Percentiles rank a stretch among this genome's conserved stretches.
phyloP scores from a whole-genome alignment of 1,140 invertebrate species.

The Pararge aegeria region DNA sequence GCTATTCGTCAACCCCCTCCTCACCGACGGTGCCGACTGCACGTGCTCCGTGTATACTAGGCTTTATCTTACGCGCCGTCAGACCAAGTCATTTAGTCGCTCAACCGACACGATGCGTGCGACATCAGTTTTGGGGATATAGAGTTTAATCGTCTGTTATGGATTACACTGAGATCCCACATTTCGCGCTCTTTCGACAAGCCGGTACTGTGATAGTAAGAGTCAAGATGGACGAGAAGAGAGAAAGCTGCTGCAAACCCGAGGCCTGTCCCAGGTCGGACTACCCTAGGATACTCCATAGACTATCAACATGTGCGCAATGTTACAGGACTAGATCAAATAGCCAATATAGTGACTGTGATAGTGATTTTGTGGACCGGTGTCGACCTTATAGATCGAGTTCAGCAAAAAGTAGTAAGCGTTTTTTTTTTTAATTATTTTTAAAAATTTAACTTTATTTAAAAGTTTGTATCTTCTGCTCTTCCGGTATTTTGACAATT shows the following conservation, averaged over 20 bases:
- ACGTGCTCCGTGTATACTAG: constrained; percentile 55
- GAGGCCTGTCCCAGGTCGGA: constrained; percentile 31
- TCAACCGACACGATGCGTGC: constrained; percentile 62
- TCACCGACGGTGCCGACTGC: constrained; percentile 47
- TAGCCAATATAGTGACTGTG: constrained; percentile 72
- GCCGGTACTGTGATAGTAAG: constrained; percentile 66
- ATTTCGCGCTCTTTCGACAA: constrained; percentile 57
- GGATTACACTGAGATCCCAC: constrained; percentile 59
- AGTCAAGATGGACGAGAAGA: constrained; percentile 58
- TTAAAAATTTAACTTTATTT: background rate
- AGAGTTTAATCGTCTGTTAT: constrained; percentile 57
- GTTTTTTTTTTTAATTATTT: constrained; percentile 29
- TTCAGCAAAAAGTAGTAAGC: constrained; percentile 68
- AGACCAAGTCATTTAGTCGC: constrained; percentile 70
- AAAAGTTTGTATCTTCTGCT: too few species aligned
- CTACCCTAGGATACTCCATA: constrained; percentile 37
- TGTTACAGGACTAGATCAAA: constrained; percentile 66
- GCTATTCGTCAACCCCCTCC: constrained; percentile 53
- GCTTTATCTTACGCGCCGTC: constrained; percentile 71
- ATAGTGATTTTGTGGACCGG: constrained; percentile 66
- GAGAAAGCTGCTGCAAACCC: constrained; percentile 34
- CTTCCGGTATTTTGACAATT: too few species aligned
- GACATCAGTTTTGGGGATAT: constrained; percentile 71
- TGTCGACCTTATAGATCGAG: constrained; percentile 57
- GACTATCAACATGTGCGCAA: constrained; percentile 57